These are phyloP conservation scores for Anabacerthia variegaticeps DNA, from an alignment of 2,797 vertebrate species.

Conservation along the genomic window DNA sequence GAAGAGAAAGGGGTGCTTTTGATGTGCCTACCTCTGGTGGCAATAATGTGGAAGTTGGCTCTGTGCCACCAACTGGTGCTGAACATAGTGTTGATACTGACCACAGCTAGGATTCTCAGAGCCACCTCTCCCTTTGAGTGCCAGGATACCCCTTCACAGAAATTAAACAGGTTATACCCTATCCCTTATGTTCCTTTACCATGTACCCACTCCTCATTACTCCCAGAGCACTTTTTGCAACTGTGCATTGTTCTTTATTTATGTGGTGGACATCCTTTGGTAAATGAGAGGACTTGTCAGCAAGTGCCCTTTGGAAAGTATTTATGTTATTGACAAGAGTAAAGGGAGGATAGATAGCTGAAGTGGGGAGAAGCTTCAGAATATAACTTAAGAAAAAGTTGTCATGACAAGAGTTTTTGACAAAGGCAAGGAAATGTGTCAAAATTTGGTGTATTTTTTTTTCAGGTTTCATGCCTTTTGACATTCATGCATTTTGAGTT, in stretches of 20 bases:
- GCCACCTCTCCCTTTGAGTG: background rate
- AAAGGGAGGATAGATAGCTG: background rate
- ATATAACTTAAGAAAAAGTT: background rate
- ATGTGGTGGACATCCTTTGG: background rate
- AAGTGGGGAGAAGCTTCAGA: background rate
- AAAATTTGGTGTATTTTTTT: background rate
- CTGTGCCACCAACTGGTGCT: background rate
- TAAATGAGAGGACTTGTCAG: background rate
- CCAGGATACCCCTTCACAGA: background rate
- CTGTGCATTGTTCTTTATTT: background rate
- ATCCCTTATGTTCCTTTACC: background rate
- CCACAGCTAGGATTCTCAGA: background rate
- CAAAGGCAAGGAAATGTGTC: background rate
- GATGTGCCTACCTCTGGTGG: background rate
- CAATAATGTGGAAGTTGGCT: background rate
- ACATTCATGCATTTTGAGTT: background rate
- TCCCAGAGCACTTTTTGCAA: background rate
- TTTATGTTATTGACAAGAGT: background rate
- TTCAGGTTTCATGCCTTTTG: background rate
- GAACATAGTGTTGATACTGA: rapidly evolving
- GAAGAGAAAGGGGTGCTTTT: background rate
- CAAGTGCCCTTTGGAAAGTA: background rate
- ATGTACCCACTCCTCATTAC: rapidly evolving
- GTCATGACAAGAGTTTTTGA: background rate
- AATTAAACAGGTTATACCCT: background rate